Conservation (phyloP, 2,113 vertebrate species). For the Nicator chloris region DNA sequence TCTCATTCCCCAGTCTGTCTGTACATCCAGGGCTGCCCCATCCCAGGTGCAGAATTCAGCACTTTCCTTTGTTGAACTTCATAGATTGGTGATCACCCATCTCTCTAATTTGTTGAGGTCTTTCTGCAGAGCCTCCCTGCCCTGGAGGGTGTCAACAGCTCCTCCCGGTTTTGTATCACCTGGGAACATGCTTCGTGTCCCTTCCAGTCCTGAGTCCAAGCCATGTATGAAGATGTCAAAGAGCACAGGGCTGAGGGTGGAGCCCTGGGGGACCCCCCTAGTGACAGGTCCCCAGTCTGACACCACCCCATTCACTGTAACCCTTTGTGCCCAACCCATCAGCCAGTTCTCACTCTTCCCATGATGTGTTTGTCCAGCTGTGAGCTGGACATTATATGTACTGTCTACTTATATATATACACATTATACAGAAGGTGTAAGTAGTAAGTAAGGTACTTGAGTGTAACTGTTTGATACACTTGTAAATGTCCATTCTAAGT, state of each 20-base stretch:
- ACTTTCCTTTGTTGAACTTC: not conserved
- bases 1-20: not conserved
- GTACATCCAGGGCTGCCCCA: not conserved
- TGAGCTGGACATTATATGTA: not conserved
- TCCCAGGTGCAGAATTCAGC: not conserved
- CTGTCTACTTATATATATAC: not conserved
- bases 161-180: not conserved
- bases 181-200: not conserved
- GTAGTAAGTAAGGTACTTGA: not conserved
- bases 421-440: not conserved
- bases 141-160: not conserved
- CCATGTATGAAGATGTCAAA: not conserved
- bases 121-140: not conserved
- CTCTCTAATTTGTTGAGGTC: accelerated
- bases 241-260: not conserved
- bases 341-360: not conserved
- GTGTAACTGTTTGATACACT: not conserved
- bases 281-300: not conserved
- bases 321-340: not conserved
- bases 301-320: not conserved
- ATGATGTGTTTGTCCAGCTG: not conserved
- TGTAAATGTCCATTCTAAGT: not conserved
- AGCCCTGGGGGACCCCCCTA: not conserved
- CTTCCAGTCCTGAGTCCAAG: not conserved
- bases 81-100: accelerated